Evolutionary conservation across 2,888 invertebrate genomes (phyloP), one percentile per base, ranked within the genome.

Genomic region (Coelinius sp.): DNA sequence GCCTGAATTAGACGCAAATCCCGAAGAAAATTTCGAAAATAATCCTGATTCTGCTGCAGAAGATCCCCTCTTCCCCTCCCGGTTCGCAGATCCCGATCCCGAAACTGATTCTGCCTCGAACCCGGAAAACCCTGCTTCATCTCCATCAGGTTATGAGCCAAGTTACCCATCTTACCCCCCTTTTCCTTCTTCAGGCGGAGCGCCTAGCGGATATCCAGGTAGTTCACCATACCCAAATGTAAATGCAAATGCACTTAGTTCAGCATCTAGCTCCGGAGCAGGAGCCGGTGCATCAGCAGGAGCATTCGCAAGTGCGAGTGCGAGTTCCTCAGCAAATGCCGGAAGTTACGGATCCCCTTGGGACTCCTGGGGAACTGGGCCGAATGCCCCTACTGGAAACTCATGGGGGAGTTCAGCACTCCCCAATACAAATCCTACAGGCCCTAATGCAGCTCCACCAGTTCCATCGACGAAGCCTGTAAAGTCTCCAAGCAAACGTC

Each of bases 211-310:
- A 27, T 38, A 10, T 59, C 69, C 56, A 25, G 22, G 66, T 14
- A 71, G 35, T 17, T 41, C 65, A n/a, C 70, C 62, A 24, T 63
- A n/a, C n/a, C n/a, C 65, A 17, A 62, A 63, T 24, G 38, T 66
- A 25, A 63, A 65, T 59, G 2, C 46, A 1, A 31, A 56, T 25
- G 76, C 68, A 5, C 74, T 73, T 22, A 75, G 76, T 17, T 53
- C 69, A 12, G 71, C 75, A 0, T 68, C 70, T 8, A 73, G 77
- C 71, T 74, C 75, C 49, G 70, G 75, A 31, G 68, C 73, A 12
- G 63, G 66, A 5, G 72, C 76, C 2, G 46, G 52, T 17, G 72
- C 66, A 7, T 68, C 46, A 22, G 71, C 66, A 17, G 46, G 56
- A 12, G 52, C 76, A 2, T 38, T 63, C 12, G 52, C 70, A 8